A percentile compares a stretch with the other conserved stretches of the same genome.
Evolutionary conservation across 2,888 invertebrate genomes (phyloP).

Genomic region (Plusia festucae): DNA sequence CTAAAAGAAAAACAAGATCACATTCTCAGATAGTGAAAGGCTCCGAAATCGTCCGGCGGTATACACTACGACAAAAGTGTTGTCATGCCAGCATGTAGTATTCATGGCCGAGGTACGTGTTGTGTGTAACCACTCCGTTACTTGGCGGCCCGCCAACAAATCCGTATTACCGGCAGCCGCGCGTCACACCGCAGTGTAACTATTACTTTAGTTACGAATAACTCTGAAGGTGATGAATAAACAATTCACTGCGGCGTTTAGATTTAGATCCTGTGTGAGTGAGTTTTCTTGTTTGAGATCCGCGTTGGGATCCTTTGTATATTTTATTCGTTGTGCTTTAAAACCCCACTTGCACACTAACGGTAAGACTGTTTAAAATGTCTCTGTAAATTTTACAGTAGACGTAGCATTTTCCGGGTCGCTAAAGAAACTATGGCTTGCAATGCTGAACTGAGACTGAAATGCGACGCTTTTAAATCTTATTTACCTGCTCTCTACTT

Average conservation of each 20-base stretch:
- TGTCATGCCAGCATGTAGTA: conserved; percentile 56
- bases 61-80: conserved; percentile 51
- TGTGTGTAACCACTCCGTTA: conserved; percentile 56
- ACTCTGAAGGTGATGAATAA: not conserved
- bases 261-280: not conserved
- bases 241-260: not conserved
- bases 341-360: not conserved
- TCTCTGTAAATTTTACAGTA: not conserved
- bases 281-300: not conserved
- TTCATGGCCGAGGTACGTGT: conserved; percentile 53
- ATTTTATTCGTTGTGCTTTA: not conserved
- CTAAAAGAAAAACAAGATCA: conserved; percentile 41
- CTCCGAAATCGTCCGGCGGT: conserved; percentile 38
- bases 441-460: too few relatives aligned
- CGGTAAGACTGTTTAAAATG: not conserved
- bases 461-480: not conserved
- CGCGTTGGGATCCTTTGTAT: not conserved
- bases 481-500: not conserved
- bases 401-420: not conserved
- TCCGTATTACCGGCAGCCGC: conserved; percentile 65
- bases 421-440: not conserved
- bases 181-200: conserved; percentile 67
- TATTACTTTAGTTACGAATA: conserved; percentile 19
- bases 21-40: conserved; percentile 40
- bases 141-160: conserved; percentile 80